Percentiles rank a stretch among this genome's conserved stretches.
Evolutionary conservation across 2,113 vertebrate species (phyloP).

Genomic region (Pyxicephalus adspersus): DNA sequence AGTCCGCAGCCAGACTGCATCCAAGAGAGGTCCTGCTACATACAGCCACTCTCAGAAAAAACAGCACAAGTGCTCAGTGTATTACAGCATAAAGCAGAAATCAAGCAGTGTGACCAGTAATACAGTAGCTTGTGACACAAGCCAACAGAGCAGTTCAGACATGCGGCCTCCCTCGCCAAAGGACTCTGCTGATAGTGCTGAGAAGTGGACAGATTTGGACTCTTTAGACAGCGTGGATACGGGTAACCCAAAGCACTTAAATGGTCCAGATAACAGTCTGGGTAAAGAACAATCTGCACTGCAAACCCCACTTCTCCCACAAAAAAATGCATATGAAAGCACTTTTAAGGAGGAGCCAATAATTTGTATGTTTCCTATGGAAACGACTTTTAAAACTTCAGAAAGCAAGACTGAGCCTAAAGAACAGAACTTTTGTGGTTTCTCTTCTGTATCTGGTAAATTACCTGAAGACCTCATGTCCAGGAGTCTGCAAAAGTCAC

Average conservation of each 20-base stretch:
- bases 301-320: slow-evolving; percentile 68
- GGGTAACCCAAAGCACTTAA: slow-evolving; percentile 70
- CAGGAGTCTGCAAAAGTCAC: slow-evolving; percentile 70
- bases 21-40: slow-evolving; percentile 81
- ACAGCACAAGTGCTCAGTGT: slow-evolving; percentile 91
- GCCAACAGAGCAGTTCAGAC: slow-evolving; percentile 61
- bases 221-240: slow-evolving; percentile 66
- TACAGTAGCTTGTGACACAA: slow-evolving; percentile 66
- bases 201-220: slow-evolving; percentile 73
- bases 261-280: slow-evolving; percentile 69
- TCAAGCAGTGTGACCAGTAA: slow-evolving; percentile 61
- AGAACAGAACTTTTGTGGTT: slow-evolving; percentile 70
- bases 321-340: slow-evolving; percentile 70
- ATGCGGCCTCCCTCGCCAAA: slow-evolving; percentile 63
- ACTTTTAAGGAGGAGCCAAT: slow-evolving; percentile 71
- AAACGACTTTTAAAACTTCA: slow-evolving; percentile 83
- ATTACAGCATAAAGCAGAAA: slow-evolving; percentile 85
- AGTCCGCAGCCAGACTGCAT: slow-evolving; percentile 76
- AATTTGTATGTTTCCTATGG: slow-evolving; percentile 95
- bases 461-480: slow-evolving; percentile 71
- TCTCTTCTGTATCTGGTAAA: slow-evolving; percentile 71
- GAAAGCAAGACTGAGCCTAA: slow-evolving; percentile 74
- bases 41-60: slow-evolving; percentile 87
- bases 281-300: slow-evolving; percentile 73
- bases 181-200: slow-evolving; percentile 67